Evolutionary conservation across 2,797 vertebrate species (phyloP).

Genomic region (Falco cherrug): DNA sequence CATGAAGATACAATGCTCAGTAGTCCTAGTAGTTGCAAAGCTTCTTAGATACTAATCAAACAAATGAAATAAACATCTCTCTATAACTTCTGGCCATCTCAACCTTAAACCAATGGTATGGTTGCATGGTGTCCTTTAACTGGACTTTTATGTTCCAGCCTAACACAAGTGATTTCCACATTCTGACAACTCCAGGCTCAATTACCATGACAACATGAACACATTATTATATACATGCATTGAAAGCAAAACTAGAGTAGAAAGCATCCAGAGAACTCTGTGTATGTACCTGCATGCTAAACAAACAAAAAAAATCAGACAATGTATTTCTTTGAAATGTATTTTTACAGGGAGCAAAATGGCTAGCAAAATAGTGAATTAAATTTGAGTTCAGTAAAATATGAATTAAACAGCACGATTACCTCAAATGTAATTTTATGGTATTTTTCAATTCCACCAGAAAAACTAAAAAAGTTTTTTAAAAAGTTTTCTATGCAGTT

Average conservation of each 20-base stretch:
- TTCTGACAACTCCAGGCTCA: slow-evolving; percentile 62
- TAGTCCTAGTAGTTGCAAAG: not conserved
- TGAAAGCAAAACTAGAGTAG: slow-evolving; percentile 66
- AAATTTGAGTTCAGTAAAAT: slow-evolving; percentile 38
- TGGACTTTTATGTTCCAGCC: slow-evolving; percentile 46
- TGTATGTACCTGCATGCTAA: not conserved
- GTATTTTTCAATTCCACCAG: slow-evolving; percentile 13
- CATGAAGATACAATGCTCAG: not conserved
- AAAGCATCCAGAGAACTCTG: slow-evolving; percentile 56
- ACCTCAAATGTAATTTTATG: slow-evolving; percentile 25
- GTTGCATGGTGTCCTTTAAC: not conserved
- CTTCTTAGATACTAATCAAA: not conserved
- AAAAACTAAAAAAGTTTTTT: slow-evolving; percentile 12
- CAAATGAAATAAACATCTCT: not conserved
- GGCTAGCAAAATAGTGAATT: slow-evolving; percentile 29
- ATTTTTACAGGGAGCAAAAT: not conserved
- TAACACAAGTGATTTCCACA: slow-evolving; percentile 61
- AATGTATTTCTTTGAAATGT: slow-evolving; percentile 16
- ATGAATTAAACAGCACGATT: slow-evolving; percentile 14
- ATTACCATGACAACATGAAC: slow-evolving; percentile 76
- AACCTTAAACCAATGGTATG: not conserved
- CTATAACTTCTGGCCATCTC: not conserved
- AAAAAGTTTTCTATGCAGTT: not conserved
- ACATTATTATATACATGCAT: slow-evolving; percentile 69
- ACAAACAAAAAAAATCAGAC: not conserved